Evolutionary conservation across 2,888 invertebrate genomes (phyloP).

Genomic region (Sicus ferrugineus): DNA sequence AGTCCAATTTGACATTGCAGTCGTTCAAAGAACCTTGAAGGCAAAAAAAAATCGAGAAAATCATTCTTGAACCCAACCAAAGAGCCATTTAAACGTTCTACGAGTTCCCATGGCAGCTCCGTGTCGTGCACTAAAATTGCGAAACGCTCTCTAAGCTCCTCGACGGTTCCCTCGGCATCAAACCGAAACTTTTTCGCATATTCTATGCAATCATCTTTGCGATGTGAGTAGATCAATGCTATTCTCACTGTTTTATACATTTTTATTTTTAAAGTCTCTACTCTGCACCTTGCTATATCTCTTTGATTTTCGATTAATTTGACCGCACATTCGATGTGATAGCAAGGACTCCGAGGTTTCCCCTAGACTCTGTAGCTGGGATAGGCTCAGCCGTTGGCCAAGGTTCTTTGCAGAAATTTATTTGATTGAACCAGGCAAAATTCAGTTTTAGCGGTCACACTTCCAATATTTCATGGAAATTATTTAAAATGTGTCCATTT

Average conservation of each 20-base stretch:
- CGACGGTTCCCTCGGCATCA: neutral
- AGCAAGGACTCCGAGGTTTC: neutral
- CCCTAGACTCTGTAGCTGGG: neutral
- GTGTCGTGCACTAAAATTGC: neutral
- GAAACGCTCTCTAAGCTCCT: neutral
- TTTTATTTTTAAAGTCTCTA: no score
- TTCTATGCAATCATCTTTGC: neutral
- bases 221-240: neutral
- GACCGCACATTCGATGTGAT: no score
- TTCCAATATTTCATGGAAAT: neutral
- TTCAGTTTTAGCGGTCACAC: no score
- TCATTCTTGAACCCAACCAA: neutral
- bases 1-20: neutral
- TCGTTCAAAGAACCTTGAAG: neutral
- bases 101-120: neutral
- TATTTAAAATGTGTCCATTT: neutral
- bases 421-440: neutral
- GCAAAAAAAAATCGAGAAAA: neutral
- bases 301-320: neutral
- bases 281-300: neutral
- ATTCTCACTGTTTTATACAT: neutral
- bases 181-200: neutral
- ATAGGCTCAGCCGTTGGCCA: neutral
- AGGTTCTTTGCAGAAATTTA: neutral
- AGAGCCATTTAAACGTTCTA: neutral